Conservation (phyloP, 2,888 invertebrate genomes). For the Cartodere bifasciata region DNA sequence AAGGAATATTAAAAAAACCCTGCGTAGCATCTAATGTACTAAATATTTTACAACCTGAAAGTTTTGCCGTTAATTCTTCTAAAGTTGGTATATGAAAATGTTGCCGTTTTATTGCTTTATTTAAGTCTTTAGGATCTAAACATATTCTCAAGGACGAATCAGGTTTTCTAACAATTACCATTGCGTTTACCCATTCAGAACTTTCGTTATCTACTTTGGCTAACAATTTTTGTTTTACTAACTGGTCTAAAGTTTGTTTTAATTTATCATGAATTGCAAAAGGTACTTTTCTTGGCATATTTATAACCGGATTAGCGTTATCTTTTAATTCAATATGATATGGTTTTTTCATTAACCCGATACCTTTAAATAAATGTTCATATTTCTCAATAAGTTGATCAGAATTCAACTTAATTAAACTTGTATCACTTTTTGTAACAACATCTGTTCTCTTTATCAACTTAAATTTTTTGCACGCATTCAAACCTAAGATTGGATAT, state of each 20-base stretch:
- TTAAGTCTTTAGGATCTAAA: conserved; percentile 22
- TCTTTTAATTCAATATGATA: no score
- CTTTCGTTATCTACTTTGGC: conserved; percentile 4
- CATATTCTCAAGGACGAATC: conserved; percentile 19
- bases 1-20: conserved; percentile 10
- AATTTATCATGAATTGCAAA: conserved; percentile 10
- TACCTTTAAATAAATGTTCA: conserved; percentile 16
- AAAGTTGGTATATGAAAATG: conserved; percentile 15
- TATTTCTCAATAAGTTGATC: no score
- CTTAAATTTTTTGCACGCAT: no score
- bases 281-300: conserved; percentile 10
- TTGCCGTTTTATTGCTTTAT: conserved; percentile 18
- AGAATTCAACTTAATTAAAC: no score
- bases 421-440: no score
- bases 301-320: no score
- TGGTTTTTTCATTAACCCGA: conserved; percentile 12
- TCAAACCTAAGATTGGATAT: no score
- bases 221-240: conserved; percentile 11
- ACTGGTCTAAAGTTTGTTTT: conserved; percentile 10
- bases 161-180: conserved; percentile 13
- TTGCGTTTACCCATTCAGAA: conserved; percentile 10
- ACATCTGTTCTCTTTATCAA: no score
- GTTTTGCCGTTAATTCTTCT: conserved; percentile 19
- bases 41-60: conserved; percentile 19
- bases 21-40: conserved; percentile 19